Conservation (phyloP, 2,797 vertebrate species). For the Emydoidea blandingii region DNA sequence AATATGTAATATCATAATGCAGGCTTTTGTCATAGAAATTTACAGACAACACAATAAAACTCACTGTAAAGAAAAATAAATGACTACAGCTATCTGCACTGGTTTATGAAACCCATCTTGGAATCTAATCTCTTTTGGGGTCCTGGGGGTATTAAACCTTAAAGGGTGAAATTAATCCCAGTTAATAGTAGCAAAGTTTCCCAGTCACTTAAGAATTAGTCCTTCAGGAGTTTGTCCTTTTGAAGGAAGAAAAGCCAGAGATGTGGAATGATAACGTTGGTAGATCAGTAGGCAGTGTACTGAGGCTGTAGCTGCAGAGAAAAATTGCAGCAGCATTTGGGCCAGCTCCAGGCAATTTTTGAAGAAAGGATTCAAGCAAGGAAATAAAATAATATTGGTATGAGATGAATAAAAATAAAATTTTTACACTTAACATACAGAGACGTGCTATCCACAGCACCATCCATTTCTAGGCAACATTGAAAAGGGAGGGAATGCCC, state of each 20-base stretch:
- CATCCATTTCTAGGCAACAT: fast-evolving
- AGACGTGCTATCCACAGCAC: neutral
- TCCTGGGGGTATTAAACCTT: neutral
- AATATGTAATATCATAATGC: too few species aligned
- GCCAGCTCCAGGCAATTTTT: neutral
- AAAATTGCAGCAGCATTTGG: neutral
- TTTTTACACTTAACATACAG: neutral
- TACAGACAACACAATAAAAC: neutral
- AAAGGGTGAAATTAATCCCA: neutral
- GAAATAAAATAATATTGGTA: neutral
- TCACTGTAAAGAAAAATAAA: neutral
- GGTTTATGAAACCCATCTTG: neutral
- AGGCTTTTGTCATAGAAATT: neutral
- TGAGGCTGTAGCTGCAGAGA: neutral
- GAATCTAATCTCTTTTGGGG: neutral
- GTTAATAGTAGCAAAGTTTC: neutral
- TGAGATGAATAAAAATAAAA: neutral
- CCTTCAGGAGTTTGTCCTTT: neutral
- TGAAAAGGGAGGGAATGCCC: neutral
- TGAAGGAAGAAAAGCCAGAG: neutral
- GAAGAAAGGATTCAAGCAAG: neutral
- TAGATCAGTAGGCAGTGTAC: neutral
- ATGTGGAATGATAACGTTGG: neutral
- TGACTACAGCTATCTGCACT: neutral
- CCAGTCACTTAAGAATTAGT: neutral